Evolutionary conservation across 2,113 vertebrate species (phyloP), one percentile per base, ranked within the genome.

Genomic region (Tupaia tana): DNA sequence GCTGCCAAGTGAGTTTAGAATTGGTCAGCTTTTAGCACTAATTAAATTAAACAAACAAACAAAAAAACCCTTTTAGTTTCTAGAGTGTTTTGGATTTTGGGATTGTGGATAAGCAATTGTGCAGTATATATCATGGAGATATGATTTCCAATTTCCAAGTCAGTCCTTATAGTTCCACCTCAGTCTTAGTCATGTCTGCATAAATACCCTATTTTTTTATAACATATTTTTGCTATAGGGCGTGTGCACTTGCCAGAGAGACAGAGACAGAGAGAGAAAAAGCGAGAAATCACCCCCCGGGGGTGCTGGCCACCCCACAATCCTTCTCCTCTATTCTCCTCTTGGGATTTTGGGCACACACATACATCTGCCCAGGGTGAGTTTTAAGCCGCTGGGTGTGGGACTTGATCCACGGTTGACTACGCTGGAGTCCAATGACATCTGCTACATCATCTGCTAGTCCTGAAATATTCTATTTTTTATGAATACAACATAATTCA

Each of bases 81-180:
- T 90, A 61, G 64, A 89, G 31, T 34, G 11, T 73, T 95, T 79
- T 77, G 22, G 22, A 77, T 61, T 80, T 93, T 58, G 12, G 15
- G 43, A 86, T 89, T 81, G 15, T 90, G 77, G 29, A 20, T 84
- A 78, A 91, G 77, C 61, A 84, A 87, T 58, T 88, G 7, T 88
- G 31, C 58, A 56, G 19, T 29, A 81, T n/a, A 15, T 43, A 73
- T 58, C 64, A 88, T 86, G 64, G n/a, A 86, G 63, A 29, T 73
- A 69, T 25, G 61, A 63, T 74, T 92, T 87, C 31, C 34, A 84
- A 63, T 74, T 92, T 87, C 31, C 34, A 84, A 89, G 31, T 59
- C 25, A 63, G 29, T 86, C 56, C 13, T 69, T 93, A 64, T 2
- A 25, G 10, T 52, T 75, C 29, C 83, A 78, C 66, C 43, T 74